Conservation (phyloP, 2,888 invertebrate genomes). For the Drosophila suboccidentalis region DNA sequence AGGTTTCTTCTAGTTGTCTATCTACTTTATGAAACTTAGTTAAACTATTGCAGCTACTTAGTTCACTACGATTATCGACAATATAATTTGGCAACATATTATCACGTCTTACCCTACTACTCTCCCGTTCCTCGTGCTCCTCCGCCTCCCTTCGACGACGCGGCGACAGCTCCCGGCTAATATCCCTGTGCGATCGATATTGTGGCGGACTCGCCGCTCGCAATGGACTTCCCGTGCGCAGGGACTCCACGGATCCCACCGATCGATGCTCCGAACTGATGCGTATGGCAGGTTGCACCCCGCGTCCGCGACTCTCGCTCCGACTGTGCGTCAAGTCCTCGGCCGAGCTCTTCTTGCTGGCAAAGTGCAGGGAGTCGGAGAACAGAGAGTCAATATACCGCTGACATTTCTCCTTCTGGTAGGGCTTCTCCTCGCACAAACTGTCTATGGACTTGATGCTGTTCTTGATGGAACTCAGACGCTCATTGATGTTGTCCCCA, state of each 20-base stretch:
- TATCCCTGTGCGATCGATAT: constrained; percentile 80
- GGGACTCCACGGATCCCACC: constrained; percentile 79
- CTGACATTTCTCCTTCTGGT: constrained; percentile 83
- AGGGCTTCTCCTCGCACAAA: constrained; percentile 84
- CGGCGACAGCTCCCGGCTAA: constrained; percentile 83
- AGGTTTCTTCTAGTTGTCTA: constrained; percentile 85
- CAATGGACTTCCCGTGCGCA: constrained; percentile 76
- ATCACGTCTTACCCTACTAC: constrained; percentile 85
- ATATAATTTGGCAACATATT: constrained; percentile 85
- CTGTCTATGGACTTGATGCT: constrained; percentile 85
- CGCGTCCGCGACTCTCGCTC: constrained; percentile 71
- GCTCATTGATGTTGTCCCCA: constrained; percentile 85
- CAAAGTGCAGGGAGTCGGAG: constrained; percentile 77
- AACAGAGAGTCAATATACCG: constrained; percentile 85
- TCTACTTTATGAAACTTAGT: constrained; percentile 85
- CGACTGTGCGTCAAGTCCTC: constrained; percentile 77
- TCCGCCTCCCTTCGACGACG: constrained; percentile 80
- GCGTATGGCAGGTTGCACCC: constrained; percentile 68
- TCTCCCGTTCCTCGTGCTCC: constrained; percentile 84
- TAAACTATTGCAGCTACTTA: constrained; percentile 84
- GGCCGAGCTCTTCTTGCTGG: constrained; percentile 77
- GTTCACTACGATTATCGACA: constrained; percentile 81
- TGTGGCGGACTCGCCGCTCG: constrained; percentile 76
- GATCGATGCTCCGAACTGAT: constrained; percentile 80
- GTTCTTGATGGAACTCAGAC: constrained; percentile 85